Evolutionary conservation across 2,888 invertebrate genomes (phyloP).

Genomic region (Stramonita haemastoma): DNA sequence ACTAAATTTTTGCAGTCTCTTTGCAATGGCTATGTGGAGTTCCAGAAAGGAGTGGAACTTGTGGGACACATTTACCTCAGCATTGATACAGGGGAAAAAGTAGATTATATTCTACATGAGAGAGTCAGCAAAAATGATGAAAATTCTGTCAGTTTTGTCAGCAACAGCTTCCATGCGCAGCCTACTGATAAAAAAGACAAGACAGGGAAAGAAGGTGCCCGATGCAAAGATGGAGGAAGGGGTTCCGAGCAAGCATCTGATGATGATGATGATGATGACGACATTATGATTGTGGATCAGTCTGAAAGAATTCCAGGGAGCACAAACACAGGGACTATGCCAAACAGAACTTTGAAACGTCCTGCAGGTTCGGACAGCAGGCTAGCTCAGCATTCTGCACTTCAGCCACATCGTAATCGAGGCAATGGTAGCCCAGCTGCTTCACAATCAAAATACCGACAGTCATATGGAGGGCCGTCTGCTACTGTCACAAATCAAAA

Average conservation of each 20-base stretch:
- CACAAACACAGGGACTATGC: slow-evolving; percentile 44
- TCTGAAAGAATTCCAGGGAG: slow-evolving; percentile 35
- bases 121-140: slow-evolving; percentile 54
- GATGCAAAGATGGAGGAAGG: not conserved
- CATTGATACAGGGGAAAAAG: slow-evolving; percentile 51
- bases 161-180: slow-evolving; percentile 54
- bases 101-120: slow-evolving; percentile 53
- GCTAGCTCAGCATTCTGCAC: not conserved
- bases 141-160: slow-evolving; percentile 52
- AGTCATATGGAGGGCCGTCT: slow-evolving; percentile 16
- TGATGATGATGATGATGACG: slow-evolving; percentile 28
- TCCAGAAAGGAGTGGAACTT: slow-evolving; percentile 51
- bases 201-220: not conserved
- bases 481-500: slow-evolving; percentile 34
- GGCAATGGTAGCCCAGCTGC: not conserved
- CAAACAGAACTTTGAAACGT: slow-evolving; percentile 21
- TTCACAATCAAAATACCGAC: slow-evolving; percentile 5
- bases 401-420: not conserved
- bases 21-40: slow-evolving; percentile 54
- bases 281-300: slow-evolving; percentile 43
- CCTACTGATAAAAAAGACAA: slow-evolving; percentile 47
- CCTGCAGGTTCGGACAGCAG: not conserved
- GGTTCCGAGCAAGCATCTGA: not conserved
- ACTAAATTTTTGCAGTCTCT: slow-evolving; percentile 52
- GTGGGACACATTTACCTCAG: slow-evolving; percentile 52